Base-by-base conservation (phyloP, 2,797 vertebrate genomes). In the Lepus townsendii region DNA sequence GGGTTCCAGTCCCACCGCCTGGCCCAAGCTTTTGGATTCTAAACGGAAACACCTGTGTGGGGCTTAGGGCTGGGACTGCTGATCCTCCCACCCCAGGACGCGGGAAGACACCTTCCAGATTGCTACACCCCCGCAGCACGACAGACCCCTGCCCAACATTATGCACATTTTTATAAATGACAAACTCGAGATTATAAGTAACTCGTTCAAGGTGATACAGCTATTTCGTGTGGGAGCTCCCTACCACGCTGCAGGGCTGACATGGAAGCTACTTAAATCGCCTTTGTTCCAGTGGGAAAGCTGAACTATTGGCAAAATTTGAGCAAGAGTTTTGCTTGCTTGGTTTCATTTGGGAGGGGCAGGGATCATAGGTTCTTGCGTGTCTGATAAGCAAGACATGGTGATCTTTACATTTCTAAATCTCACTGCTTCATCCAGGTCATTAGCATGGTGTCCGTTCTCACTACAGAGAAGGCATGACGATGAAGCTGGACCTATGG, bases 391-490 rank as follows among this genome's bases (percentile, higher is more conserved):
- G 13, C 5, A 9, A 54, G 65, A 76, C 27, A 7, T 0, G 11
- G n/a, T 5, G 0, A 26, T 16, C 35, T 83, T 20, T 12, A 10
- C 13, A 10, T 4, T 16, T 32, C 42, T 12, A 2, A 3, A 11
- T 54, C 42, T 50, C n/a, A 3, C 52, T 7, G 3, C 85, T 60
- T 42, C 14, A 0, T 17, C 7, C 6, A 14, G 35, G 47, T 3
- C 3, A 12, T 54, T 27, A 14, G 24, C 10, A n/a, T 2, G 12
- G 35, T 35, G 7, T n/a, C 19, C 27, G 50, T 85, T 38, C 27
- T n/a, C 32, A 14, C 32, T 30, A 0, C 1, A 17, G 12, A 42
- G n/a, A 68, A n/a, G 16, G 24, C 2, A 0, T 16, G 35, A 38
- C 24, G 3, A 3, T 60, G 42, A n/a, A 3, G 5, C 63, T 3